phyloP scores from a whole-genome alignment of 1,140 invertebrate species.

The Adelges cooleyi region DNA sequence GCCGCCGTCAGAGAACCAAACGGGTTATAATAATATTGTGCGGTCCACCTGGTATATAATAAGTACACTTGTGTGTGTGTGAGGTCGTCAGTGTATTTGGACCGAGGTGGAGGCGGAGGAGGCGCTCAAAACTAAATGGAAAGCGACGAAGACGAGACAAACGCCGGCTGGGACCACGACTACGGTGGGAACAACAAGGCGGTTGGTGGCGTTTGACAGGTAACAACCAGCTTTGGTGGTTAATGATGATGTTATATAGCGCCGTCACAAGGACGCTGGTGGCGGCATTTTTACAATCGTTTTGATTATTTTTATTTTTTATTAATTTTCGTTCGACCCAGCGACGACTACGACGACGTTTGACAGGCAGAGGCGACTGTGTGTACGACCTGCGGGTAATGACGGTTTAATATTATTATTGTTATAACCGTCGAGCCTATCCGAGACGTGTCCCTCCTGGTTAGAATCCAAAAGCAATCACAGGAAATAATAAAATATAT shows the following conservation, averaged over 20 bases:
- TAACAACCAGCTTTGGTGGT: conserved; percentile 19
- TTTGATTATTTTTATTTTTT: no score
- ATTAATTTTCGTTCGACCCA: neutral
- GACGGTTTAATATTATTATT: no score
- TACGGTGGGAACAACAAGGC: neutral
- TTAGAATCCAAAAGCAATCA: no score
- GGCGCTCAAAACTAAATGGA: neutral
- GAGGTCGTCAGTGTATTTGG: no score
- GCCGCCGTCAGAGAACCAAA: conserved; percentile 1
- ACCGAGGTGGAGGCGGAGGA: neutral
- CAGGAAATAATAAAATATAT: no score
- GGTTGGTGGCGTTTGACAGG: conserved; percentile 16
- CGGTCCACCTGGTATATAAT: no score
- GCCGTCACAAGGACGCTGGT: conserved; percentile 24
- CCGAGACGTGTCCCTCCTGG: no score
- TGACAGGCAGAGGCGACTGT: no score
- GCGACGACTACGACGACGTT: neutral
- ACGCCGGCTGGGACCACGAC: neutral
- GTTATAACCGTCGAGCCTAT: no score
- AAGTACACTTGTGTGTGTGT: no score
- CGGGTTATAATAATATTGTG: conserved; percentile 11
- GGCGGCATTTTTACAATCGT: neutral
- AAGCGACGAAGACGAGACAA: neutral
- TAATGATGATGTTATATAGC: conserved; percentile 27
- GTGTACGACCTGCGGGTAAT: no score